phyloP scores from a whole-genome alignment of 2,888 invertebrate species.

The Morpho deidamia region DNA sequence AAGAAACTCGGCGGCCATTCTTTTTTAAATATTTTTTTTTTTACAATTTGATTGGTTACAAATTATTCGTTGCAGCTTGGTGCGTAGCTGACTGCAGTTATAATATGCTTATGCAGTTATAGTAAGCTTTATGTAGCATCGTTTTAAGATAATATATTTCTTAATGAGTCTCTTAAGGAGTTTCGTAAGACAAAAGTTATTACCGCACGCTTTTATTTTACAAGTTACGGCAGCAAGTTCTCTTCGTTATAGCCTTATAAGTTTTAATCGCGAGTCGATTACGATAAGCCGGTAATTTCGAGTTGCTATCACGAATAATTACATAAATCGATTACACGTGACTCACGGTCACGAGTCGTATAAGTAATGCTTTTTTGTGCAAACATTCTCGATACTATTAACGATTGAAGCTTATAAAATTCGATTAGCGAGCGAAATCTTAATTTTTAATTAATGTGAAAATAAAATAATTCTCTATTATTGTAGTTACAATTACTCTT shows the following conservation, averaged over 20 bases:
- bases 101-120: too few relatives aligned
- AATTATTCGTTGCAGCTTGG: too few relatives aligned
- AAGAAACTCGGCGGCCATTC: too few relatives aligned
- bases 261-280: slow-evolving; percentile 27
- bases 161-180: slow-evolving; percentile 8
- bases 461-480: too few relatives aligned
- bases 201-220: slow-evolving; percentile 31
- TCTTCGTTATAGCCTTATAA: slow-evolving; percentile 34
- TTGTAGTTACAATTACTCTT: too few relatives aligned
- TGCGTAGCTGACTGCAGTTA: too few relatives aligned
- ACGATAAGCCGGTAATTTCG: slow-evolving; percentile 24
- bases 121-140: too few relatives aligned
- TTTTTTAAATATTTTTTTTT: too few relatives aligned
- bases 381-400: background rate
- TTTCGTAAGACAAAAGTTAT: slow-evolving; percentile 11
- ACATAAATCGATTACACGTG: slow-evolving; percentile 37
- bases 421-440: background rate
- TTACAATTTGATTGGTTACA: too few relatives aligned
- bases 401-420: background rate
- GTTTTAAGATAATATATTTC: too few relatives aligned
- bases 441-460: too few relatives aligned
- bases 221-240: slow-evolving; percentile 35
- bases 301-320: slow-evolving; percentile 27
- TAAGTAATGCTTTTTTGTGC: slow-evolving; percentile 13
- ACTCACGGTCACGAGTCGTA: slow-evolving; percentile 28